Evolutionary conservation across 1,140 invertebrate genomes (phyloP), one percentile per base, ranked within the genome.

Genomic region (Drosophila equinoxialis): DNA sequence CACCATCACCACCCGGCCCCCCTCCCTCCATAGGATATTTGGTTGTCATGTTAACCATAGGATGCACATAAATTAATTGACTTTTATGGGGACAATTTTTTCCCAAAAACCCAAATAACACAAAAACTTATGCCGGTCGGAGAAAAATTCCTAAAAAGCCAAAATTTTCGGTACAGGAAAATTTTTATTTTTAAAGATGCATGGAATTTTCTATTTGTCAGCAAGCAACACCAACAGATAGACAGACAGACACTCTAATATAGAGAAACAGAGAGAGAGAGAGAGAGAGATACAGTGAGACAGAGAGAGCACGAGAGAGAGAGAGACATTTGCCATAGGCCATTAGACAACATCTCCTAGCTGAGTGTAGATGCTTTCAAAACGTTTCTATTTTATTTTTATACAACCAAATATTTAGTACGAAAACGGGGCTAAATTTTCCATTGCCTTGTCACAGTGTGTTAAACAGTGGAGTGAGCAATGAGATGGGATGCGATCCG

Each of bases 51-150:
- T 79, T 89, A 59, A 66, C 79, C 83, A 80, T 74, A 68, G 82
- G 76, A 81, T 67, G 69, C 66, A 87, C 83, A 86, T 86, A 86
- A 86, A 86, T 86, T 86, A 79, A 83, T 87, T 79, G 83, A 77
- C 67, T 85, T 84, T 84, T 84, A 84, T 84, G 81, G 81, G 68
- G 66, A 80, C 77, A 79, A 74, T 80, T 85, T 72, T 81, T 65
- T 17, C 59, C 59, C 41, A 70, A 65, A 42, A 35, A 35, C 26
- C 26, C 2, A 58, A 58, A 58, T 10, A 39, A 39, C 37, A 39
- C 37, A 39, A 39, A 60, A 60, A 35, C 17, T 51, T 51, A 61
- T 61, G 20, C 37, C 59, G 30, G 51, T 30, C 42, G 45, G 65
- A 1, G 30, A 23, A 58, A 81, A 85, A 84, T 84, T 74, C 74